Conservation (phyloP, 2,797 vertebrate species). For the Alcedo quadribrachys region DNA sequence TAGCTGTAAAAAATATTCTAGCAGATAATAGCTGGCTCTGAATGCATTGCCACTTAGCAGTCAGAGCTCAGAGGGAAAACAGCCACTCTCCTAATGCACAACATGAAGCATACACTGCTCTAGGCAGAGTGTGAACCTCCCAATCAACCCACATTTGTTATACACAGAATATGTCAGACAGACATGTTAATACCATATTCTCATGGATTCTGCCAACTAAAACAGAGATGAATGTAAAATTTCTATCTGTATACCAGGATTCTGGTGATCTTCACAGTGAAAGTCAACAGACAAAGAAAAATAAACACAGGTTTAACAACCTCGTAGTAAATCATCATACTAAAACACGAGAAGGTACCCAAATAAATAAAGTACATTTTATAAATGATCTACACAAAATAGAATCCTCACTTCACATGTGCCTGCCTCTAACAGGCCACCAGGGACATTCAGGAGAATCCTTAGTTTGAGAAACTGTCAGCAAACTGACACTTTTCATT, state of each 20-base stretch:
- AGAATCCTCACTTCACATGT: background rate
- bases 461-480: background rate
- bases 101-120: background rate
- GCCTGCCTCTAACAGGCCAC: background rate
- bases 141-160: background rate
- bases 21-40: background rate
- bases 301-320: background rate
- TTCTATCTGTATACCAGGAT: background rate
- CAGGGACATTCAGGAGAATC: background rate
- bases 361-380: background rate
- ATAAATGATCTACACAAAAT: background rate
- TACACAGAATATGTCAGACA: background rate
- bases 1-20: background rate
- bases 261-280: background rate
- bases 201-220: background rate
- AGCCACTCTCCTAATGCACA: background rate
- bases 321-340: background rate
- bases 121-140: background rate
- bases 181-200: background rate
- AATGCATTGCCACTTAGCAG: background rate
- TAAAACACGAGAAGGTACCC: background rate
- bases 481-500: background rate
- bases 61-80: background rate
- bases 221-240: background rate
- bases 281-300: background rate